phyloP scores from a whole-genome alignment of 1,140 invertebrate genomes.

The Coboldia fuscipes region DNA sequence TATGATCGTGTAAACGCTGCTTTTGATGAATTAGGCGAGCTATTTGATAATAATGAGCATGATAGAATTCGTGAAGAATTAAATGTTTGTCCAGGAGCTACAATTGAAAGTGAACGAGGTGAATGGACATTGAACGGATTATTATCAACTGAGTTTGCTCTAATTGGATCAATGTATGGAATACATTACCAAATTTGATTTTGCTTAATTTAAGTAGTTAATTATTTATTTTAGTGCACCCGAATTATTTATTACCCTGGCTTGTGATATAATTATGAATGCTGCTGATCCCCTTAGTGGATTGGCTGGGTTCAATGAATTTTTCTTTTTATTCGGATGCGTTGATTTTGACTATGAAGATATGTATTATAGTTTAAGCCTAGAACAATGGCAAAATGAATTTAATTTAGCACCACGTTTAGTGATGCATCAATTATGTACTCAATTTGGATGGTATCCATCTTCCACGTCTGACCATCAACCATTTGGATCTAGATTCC shows the following conservation, averaged over 20 bases:
- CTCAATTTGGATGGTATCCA: slow-evolving; percentile 66
- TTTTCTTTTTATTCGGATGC: no score
- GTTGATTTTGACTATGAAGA: no score
- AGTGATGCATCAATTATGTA: slow-evolving; percentile 67
- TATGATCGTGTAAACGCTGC: slow-evolving; percentile 25
- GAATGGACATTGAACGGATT: slow-evolving; percentile 14
- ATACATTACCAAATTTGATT: slow-evolving; percentile 9
- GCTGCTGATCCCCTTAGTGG: no score
- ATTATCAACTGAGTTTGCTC: slow-evolving; percentile 14
- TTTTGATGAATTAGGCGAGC: slow-evolving; percentile 5
- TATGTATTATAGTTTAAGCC: no score
- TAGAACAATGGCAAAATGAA: no score
- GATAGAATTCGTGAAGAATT: slow-evolving; percentile 14
- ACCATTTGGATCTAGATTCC: no score
- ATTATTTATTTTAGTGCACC: no score
- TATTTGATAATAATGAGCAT: slow-evolving; percentile 12
- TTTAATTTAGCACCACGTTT: slow-evolving; percentile 27
- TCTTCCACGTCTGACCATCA: slow-evolving; percentile 35
- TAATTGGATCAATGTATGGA: slow-evolving; percentile 13
- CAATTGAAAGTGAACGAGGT: slow-evolving; percentile 15
- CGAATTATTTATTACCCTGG: no score
- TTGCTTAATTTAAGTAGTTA: no score
- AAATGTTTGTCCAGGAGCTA: slow-evolving; percentile 17
- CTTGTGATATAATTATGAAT: no score
- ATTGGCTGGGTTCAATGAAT: no score